These are phyloP conservation scores for Drosophila hamatofila DNA, from an alignment of 2,888 invertebrate species.

Conservation along the genomic window DNA sequence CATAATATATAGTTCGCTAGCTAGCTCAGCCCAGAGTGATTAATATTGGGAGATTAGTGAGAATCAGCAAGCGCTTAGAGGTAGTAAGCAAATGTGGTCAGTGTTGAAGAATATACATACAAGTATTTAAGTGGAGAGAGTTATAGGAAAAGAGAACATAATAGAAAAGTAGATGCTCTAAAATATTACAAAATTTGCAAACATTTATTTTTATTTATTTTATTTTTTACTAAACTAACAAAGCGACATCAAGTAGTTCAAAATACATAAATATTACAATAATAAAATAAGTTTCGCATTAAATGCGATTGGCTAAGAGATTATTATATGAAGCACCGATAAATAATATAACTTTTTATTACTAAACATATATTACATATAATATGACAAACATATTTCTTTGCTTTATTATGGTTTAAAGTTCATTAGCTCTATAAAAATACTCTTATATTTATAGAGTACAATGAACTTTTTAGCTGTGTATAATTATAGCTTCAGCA, in stretches of 20 bases:
- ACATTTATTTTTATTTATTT: too few relatives aligned
- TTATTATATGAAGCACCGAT: too few relatives aligned
- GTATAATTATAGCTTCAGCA: not conserved
- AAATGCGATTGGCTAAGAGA: not conserved
- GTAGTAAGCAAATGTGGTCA: slow-evolving; percentile 40
- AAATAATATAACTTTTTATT: not conserved
- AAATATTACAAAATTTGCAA: too few relatives aligned
- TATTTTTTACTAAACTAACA: too few relatives aligned
- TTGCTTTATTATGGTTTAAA: too few relatives aligned
- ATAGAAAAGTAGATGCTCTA: too few relatives aligned
- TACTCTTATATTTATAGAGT: not conserved
- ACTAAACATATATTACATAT: not conserved
- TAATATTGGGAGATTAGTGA: slow-evolving; percentile 61
- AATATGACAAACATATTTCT: not conserved
- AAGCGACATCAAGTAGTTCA: too few relatives aligned
- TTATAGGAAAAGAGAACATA: too few relatives aligned
- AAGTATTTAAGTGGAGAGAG: not conserved
- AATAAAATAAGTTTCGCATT: not conserved
- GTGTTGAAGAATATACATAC: not conserved
- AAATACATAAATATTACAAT: not conserved
- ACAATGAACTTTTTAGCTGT: slow-evolving; percentile 12
- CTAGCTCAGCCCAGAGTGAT: slow-evolving; percentile 56
- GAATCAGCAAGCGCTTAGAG: slow-evolving; percentile 36
- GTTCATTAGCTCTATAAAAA: not conserved
- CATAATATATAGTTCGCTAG: slow-evolving; percentile 1